These are phyloP conservation scores for Varecia variegata DNA, from an alignment of 2,797 vertebrate species.

Conservation along the genomic window DNA sequence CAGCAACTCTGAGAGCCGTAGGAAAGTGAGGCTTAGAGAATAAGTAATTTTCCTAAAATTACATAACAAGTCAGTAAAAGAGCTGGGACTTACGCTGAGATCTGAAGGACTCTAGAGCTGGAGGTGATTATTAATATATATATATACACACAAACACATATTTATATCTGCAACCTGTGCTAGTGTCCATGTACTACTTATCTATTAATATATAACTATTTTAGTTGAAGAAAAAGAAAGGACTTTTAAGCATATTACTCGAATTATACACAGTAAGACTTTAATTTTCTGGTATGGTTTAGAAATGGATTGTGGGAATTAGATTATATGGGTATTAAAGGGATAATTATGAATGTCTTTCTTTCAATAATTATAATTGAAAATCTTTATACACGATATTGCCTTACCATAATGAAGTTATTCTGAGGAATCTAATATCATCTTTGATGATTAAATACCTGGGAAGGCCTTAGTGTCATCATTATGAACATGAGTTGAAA, in stretches of 20 bases:
- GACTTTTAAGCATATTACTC: background rate
- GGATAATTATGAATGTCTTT: background rate
- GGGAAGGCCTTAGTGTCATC: background rate
- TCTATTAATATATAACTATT: background rate
- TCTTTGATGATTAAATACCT: background rate
- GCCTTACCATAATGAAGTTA: background rate
- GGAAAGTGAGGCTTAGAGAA: background rate
- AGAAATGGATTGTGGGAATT: constrained; percentile 8
- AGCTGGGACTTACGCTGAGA: background rate
- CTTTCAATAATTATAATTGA: constrained; percentile 10
- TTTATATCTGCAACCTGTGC: background rate
- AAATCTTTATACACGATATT: background rate
- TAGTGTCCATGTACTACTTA: background rate
- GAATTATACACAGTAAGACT: background rate
- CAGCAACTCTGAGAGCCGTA: background rate
- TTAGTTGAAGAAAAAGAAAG: background rate
- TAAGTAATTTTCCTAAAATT: background rate
- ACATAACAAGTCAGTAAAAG: background rate
- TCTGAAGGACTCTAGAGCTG: background rate
- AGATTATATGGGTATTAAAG: background rate
- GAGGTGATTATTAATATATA: background rate
- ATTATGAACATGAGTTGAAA: background rate
- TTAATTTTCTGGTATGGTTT: background rate
- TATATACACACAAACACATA: no score
- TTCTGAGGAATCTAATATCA: background rate